Base-by-base conservation (phyloP, 2,113 vertebrate species). In the Pedetes capensis region DNA sequence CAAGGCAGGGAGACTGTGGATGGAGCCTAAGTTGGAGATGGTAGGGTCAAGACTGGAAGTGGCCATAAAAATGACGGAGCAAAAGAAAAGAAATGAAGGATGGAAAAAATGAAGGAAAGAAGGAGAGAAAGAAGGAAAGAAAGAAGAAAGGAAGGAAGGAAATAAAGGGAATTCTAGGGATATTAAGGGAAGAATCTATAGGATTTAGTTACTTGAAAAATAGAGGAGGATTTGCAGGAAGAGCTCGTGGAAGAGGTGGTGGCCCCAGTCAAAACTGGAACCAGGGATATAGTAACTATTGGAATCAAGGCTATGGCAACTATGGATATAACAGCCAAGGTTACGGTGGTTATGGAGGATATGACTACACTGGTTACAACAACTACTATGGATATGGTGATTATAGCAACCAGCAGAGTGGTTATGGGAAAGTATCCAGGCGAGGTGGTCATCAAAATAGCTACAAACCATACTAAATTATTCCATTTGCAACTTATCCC, bases 341-440 rank as follows among this genome's bases (percentile, higher is more conserved):
- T 42, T 99, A 99, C 93, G 99, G 99, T 95, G 99, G 99, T 93
- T 99, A 99, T 89, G 99, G 99, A 97, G 99, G 99, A 97, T 99
- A 99, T 97, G 99, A 99, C 98, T 99, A 99, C 98, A 98, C 99
- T 96, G 99, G 99, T 98, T 99, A 99, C 99, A 99, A 99, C 99
- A 99, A 99, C 99, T 99, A 99, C 98, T 99, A 99, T 95, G 99
- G 99, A 98, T 99, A 99, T 97, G 98, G 99, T 98, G 99, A 99
- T 98, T 99, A 99, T 99, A 64, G 23, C 25, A 47, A 99, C 99
- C 99, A 99, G 97, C 99, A 99, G 98, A 99, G 98, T 98, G 99
- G 99, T 98, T 99, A 99, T 97, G 99, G 99, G 95, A 99, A 99
- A 98, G 99, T 99, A 96, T 99, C 99, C 97, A 99, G 99, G 97